A percentile compares a stretch with the other conserved stretches of the same genome.
These are phyloP conservation scores for Dromococcyx pavoninus DNA, from an alignment of 2,797 vertebrate genomes.

Conservation along the genomic window DNA sequence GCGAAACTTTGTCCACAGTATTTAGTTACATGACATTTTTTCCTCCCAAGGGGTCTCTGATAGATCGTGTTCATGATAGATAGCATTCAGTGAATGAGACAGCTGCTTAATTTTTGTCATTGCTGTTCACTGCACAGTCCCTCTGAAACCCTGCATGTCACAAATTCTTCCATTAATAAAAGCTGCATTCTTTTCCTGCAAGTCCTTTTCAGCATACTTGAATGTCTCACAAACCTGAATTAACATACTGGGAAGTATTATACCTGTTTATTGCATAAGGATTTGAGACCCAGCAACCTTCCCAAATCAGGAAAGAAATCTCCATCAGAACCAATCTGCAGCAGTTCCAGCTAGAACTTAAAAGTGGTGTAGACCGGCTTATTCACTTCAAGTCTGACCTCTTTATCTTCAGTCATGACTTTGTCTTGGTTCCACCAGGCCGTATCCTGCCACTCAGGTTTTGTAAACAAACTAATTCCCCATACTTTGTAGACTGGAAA, in stretches of 20 bases:
- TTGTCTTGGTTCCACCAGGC: not conserved
- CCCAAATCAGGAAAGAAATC: not conserved
- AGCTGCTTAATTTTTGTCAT: constrained; percentile 66
- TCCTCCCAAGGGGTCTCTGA: not conserved
- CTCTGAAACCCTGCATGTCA: not conserved
- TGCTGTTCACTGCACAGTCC: not conserved
- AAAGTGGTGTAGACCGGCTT: not conserved
- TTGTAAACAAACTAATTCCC: not conserved
- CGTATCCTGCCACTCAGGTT: not conserved
- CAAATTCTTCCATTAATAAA: constrained; percentile 21
- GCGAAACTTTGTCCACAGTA: not conserved
- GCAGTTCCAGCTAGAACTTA: not conserved
- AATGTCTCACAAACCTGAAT: not conserved
- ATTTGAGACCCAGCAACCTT: not conserved
- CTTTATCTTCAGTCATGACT: not conserved
- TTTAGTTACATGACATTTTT: constrained; percentile 62
- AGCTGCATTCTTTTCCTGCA: not conserved
- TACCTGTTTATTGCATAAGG: not conserved
- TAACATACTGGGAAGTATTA: not conserved
- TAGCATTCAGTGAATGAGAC: constrained; percentile 20
- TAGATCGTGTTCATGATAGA: constrained; percentile 17
- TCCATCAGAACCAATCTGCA: not conserved
- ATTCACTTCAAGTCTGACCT: not conserved
- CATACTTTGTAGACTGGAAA: not conserved
- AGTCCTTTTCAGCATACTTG: not conserved